These are phyloP conservation scores for Daptonema setosum DNA, from an alignment of 2,888 invertebrate species.

Conservation along the genomic window DNA sequence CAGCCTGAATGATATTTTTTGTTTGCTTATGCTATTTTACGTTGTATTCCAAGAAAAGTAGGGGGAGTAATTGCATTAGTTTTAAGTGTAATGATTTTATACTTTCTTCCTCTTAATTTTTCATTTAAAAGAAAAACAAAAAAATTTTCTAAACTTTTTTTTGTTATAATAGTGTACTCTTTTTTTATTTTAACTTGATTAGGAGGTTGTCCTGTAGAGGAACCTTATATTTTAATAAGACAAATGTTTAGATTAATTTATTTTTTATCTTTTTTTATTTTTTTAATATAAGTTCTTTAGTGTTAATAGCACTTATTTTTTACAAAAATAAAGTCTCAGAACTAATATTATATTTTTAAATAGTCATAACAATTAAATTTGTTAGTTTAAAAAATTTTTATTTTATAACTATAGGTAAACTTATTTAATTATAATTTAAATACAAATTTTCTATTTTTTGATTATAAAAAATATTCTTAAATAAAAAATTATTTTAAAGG, in stretches of 20 bases:
- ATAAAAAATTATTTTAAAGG: conserved; percentile 10
- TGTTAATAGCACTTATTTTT: no score
- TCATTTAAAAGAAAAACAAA: not conserved
- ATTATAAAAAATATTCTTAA: conserved; percentile 12
- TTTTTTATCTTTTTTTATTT: no score
- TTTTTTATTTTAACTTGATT: not conserved
- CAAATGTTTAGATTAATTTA: no score
- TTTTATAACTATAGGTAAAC: not conserved
- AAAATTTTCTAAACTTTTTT: not conserved
- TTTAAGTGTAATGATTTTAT: conserved; percentile 45
- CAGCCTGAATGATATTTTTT: conserved; percentile 65
- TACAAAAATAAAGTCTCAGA: no score
- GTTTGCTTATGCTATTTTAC: conserved; percentile 58
- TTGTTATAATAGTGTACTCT: not conserved
- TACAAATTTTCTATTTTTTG: conserved; percentile 13
- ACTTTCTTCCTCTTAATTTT: conserved; percentile 21
- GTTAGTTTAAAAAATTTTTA: not conserved
- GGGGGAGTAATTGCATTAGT: conserved; percentile 48
- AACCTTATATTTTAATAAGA: conserved; percentile 10
- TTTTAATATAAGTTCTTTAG: no score
- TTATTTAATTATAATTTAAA: not conserved
- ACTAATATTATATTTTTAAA: not conserved
- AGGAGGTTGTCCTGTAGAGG: not conserved
- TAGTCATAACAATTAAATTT: not conserved
- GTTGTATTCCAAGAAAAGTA: conserved; percentile 56